Evolutionary conservation across 1,140 invertebrate species (phyloP).

Genomic region (Ericerus pela): DNA sequence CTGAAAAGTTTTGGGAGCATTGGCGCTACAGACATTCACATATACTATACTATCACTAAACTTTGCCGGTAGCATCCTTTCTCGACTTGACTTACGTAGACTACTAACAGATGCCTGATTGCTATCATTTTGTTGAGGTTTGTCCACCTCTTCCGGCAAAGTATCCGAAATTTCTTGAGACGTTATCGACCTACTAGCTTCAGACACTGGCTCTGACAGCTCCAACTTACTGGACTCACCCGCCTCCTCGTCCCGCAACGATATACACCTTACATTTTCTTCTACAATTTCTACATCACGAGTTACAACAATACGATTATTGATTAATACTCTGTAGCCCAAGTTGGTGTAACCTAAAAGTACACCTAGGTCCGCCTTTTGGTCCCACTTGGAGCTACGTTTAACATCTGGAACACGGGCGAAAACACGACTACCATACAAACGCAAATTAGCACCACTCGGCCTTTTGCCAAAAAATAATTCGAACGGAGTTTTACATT

Average conservation of each 20-base stretch:
- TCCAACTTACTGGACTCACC: background rate
- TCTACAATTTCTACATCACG: no score
- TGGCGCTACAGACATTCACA: no score
- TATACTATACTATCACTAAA: no score
- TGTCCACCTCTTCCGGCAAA: no score
- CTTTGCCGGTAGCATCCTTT: no score
- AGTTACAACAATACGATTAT: background rate
- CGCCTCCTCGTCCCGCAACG: background rate
- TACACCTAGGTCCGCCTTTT: background rate
- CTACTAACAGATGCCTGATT: no score
- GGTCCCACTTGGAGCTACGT: conserved; percentile 21
- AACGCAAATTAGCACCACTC: background rate
- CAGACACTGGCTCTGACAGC: no score
- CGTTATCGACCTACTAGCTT: background rate
- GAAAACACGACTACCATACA: conserved; percentile 22
- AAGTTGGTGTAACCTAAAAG: conserved; percentile 2
- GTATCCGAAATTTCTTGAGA: no score
- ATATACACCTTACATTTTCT: background rate
- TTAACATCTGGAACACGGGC: conserved; percentile 20
- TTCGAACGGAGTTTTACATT: conserved; percentile 1
- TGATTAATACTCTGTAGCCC: conserved; percentile 3
- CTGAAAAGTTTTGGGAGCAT: background rate
- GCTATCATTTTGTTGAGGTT: no score
- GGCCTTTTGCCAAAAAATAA: background rate
- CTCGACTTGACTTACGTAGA: no score